Evolutionary conservation across 1,140 invertebrate species (phyloP), one percentile per base, ranked within the genome.

Genomic region (Aradophagus sp.): DNA sequence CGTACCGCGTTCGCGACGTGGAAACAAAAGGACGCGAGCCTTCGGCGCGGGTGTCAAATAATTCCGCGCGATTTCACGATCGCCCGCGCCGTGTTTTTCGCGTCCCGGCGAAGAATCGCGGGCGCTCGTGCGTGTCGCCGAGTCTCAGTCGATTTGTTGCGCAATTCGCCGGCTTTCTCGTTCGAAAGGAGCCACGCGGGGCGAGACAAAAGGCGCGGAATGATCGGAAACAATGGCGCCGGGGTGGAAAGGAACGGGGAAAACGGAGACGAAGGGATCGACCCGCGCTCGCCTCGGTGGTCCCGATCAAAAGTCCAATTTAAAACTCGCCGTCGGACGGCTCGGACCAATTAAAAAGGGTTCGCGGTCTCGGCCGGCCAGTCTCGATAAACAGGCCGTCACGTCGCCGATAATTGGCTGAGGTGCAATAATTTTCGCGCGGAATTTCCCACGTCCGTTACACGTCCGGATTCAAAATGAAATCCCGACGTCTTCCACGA

Each of bases 271-370:
- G 48, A 17, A 68, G 70, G 78, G 82, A 83, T 84, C 76, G 77
- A 74, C 79, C 83, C 83, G 83, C 80, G 72, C 79, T 67, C 79
- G 73, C 79, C 76, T 75, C 76, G 76, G 77, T 79, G 79, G 71
- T 73, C 77, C 75, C 77, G 78, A 80, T 83, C 80, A 83, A 84
- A 84, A 83, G 76, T 82, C 69, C 73, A 83, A 84, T 83, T 80
- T 80, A 82, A 82, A 84, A 84, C 69, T 82, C 80, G 59, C 73
- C 73, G 35, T 27, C 41, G 15, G 56, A 63, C 62, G 48, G 52
- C 59, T 44, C 31, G 35, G 23, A 11, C 16, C 70, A 73, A 73
- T 67, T 73, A 73, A 61, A 67, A 67, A 47, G 13, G 39, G 29
- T 35, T 23, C 47, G n/a, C 1, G 27, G 31, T 48, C 16, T 72